phyloP scores from a whole-genome alignment of 2,113 vertebrate genomes.

The Dipodomys stephensi region DNA sequence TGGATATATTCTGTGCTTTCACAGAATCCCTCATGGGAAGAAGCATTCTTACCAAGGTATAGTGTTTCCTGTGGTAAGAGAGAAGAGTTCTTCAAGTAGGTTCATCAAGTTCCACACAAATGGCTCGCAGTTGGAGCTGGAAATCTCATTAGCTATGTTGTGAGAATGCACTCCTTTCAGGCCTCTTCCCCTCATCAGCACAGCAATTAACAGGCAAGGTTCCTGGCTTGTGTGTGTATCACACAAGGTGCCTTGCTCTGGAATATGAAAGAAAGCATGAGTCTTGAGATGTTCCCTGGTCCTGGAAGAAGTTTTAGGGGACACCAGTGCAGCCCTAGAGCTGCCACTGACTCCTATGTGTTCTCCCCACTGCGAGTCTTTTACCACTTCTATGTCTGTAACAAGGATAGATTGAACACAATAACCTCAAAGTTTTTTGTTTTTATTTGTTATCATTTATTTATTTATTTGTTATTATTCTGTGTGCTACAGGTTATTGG shows the following conservation, averaged over 20 bases:
- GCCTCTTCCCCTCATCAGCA: neutral
- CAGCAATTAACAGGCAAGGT: too few species aligned
- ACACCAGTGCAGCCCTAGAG: neutral
- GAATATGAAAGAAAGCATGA: neutral
- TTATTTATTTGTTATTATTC: neutral
- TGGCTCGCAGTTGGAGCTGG: neutral
- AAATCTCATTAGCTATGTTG: neutral
- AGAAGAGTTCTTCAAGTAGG: neutral
- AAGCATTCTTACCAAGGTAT: conserved; percentile 76
- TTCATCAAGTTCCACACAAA: neutral
- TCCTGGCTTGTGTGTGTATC: neutral
- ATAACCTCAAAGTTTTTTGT: too few species aligned
- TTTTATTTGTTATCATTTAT: neutral
- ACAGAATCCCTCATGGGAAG: conserved; percentile 89
- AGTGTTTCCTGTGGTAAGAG: neutral
- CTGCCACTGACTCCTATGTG: too few species aligned
- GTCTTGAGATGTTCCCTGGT: neutral
- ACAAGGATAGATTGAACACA: neutral
- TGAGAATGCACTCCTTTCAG: neutral
- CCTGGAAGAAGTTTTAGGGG: neutral
- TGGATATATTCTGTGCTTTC: conserved; percentile 87
- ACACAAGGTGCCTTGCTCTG: neutral
- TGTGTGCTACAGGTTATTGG: neutral
- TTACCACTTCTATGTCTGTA: neutral
- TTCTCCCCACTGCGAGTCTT: neutral